phyloP scores from a whole-genome alignment of 2,797 vertebrate genomes.

The Melanotaenia parkinsoni region DNA sequence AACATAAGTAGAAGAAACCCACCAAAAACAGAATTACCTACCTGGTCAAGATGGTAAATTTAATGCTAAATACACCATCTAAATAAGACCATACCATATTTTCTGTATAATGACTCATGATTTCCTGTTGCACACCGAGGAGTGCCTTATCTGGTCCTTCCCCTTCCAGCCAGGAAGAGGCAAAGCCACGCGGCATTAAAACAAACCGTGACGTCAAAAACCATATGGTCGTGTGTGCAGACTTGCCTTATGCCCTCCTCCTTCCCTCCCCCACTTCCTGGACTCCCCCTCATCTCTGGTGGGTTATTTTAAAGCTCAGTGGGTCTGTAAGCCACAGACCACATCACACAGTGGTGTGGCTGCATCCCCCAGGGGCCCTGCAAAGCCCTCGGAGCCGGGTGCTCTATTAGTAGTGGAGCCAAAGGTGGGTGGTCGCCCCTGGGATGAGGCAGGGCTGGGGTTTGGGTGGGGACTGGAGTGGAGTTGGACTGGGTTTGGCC shows the following conservation, averaged over 20 bases:
- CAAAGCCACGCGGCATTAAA: slow-evolving; percentile 68
- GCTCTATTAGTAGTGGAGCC: slow-evolving; percentile 73
- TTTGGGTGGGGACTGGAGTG: slow-evolving; percentile 70
- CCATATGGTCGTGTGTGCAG: slow-evolving; percentile 75
- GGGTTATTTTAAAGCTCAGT: slow-evolving; percentile 81
- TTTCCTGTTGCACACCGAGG: slow-evolving; percentile 9
- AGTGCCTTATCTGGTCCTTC: slow-evolving; percentile 27
- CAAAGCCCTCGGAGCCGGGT: slow-evolving; percentile 66
- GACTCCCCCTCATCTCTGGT: slow-evolving; percentile 74
- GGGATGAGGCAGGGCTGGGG: slow-evolving; percentile 57
- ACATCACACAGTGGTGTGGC: slow-evolving; percentile 75
- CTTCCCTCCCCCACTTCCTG: slow-evolving; percentile 47
- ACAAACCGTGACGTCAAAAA: slow-evolving; percentile 71
- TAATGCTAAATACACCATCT: neutral
- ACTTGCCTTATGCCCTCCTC: slow-evolving; percentile 56
- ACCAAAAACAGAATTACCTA: neutral
- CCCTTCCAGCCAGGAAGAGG: slow-evolving; percentile 40
- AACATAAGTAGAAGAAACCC: slow-evolving; percentile 1
- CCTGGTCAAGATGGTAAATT: slow-evolving; percentile 7
- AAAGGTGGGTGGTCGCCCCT: slow-evolving; percentile 79
- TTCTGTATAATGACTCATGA: slow-evolving; percentile 4
- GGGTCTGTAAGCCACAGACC: slow-evolving; percentile 76
- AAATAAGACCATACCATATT: slow-evolving; percentile 5
- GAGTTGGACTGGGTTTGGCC: slow-evolving; percentile 53
- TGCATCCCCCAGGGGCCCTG: slow-evolving; percentile 65